Percentiles rank a stretch among this genome's conserved stretches.
Evolutionary conservation across 2,797 vertebrate species (phyloP).

Genomic region (Hoplostethus atlanticus): DNA sequence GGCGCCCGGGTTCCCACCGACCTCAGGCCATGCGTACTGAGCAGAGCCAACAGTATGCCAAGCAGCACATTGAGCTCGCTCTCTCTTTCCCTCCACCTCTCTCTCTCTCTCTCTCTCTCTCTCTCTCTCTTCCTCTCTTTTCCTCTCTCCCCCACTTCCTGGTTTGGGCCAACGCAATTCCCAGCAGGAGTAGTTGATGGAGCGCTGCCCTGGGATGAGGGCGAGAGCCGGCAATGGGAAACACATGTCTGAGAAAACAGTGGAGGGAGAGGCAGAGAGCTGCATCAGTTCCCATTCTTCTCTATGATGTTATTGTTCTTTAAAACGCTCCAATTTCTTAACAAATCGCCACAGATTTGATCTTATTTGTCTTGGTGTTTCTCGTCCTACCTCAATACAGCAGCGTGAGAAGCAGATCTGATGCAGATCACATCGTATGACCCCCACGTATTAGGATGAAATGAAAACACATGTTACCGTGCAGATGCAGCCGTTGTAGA

Average conservation of each 20-base stretch:
- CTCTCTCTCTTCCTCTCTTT: constrained; percentile 5
- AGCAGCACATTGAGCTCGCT: constrained; percentile 41
- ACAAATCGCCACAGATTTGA: not conserved
- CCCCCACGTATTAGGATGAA: constrained; percentile 34
- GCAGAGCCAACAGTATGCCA: constrained; percentile 43
- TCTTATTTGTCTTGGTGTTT: constrained; percentile 30
- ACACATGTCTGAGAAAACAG: constrained; percentile 62
- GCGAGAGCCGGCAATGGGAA: constrained; percentile 59
- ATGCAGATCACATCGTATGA: constrained; percentile 39
- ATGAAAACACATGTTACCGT: constrained; percentile 48
- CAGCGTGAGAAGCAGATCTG: constrained; percentile 54
- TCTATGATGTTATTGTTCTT: constrained; percentile 42
- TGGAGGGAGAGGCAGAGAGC: constrained; percentile 35
- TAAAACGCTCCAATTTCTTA: not conserved
- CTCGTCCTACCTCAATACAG: constrained; percentile 13
- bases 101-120: constrained; percentile 15
- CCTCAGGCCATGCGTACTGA: constrained; percentile 12
- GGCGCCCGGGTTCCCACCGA: constrained; percentile 58
- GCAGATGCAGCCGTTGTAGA: constrained; percentile 13
- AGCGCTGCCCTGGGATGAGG: constrained; percentile 64
- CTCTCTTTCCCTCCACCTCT: constrained; percentile 7
- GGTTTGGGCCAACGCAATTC: constrained; percentile 68
- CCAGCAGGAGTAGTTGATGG: constrained; percentile 71
- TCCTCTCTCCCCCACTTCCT: constrained; percentile 57
- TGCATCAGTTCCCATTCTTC: constrained; percentile 6